Percentiles rank a stretch among this genome's conserved stretches.
Conservation (phyloP, 2,888 invertebrate genomes). For the Steinernema scapterisci region DNA sequence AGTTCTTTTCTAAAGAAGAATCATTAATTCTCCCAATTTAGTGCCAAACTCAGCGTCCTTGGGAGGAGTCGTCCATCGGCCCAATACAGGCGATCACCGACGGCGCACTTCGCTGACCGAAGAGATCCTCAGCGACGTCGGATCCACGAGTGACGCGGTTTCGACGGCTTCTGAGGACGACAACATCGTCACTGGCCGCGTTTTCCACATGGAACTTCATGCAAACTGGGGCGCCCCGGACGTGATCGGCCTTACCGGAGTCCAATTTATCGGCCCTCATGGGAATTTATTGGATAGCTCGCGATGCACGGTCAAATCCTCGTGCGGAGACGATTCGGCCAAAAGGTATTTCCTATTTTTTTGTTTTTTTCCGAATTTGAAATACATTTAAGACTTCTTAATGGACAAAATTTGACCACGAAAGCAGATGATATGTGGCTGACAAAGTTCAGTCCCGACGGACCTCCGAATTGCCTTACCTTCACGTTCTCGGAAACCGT, state of each 20-base stretch:
- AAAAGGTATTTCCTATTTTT: neutral
- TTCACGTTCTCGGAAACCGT: conserved; percentile 46
- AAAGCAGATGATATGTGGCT: conserved; percentile 74
- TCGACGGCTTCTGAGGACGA: conserved; percentile 5
- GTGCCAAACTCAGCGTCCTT: neutral
- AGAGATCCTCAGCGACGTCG: neutral
- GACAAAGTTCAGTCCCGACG: conserved; percentile 62
- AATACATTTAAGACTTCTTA: conserved; percentile 74
- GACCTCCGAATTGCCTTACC: conserved; percentile 47
- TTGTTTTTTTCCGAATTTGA: neutral
- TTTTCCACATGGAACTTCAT: conserved; percentile 69
- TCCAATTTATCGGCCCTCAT: conserved; percentile 69
- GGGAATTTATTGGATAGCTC: conserved; percentile 48
- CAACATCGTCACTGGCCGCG: conserved; percentile 35
- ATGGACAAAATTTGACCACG: conserved; percentile 77
- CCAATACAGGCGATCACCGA: neutral
- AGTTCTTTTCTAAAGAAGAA: too few relatives aligned
- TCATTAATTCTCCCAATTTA: neutral
- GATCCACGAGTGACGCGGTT: conserved; percentile 7
- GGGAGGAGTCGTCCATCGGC: conserved; percentile 16
- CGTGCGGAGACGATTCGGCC: conserved; percentile 1
- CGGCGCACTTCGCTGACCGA: conserved; percentile 11
- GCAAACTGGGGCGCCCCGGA: conserved; percentile 71
- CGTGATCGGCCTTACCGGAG: conserved; percentile 70
- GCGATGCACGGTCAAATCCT: conserved; percentile 8